Evolutionary conservation across 2,888 invertebrate species (phyloP), one percentile per base, ranked within the genome.

Genomic region (Orthosia incerta): DNA sequence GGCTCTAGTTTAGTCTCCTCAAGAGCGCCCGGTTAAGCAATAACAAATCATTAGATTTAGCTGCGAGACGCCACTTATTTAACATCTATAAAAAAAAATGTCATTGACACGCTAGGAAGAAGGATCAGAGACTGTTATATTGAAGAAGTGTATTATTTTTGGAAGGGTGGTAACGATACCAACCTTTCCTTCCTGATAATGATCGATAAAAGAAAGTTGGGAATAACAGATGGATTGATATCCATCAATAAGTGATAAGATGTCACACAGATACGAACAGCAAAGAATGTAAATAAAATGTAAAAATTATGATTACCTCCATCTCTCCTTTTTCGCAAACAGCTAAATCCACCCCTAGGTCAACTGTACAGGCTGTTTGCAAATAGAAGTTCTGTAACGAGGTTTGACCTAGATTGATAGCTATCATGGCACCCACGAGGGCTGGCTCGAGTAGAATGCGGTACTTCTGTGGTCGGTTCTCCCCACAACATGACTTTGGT

Each of bases 311-410:
- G 3, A 26, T 68, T 83, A 81, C 81, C 81, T 81, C 81, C 81
- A 81, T 79, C 0, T 79, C 94, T 7, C 95, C 95, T 79, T 97
- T 97, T 72, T 97, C 96, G 88, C 98, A 98, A 7, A 98, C 96
- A 84, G 97, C 96, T 60, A 96, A 94, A 3, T 97, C 91, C 84
- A 97, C 97, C 0, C 94, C 96, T 76, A 98, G 93, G 89, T 98
- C 98, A 9, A 98, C 97, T 46, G 97, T 95, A 86, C 98, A 98
- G 0, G 98, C 98, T 85, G 98, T 98, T 86, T 97, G 97, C 76
- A 98, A 93, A 89, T 97, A 98, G 71, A 98, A 95, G 91, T 98
- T 98, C 90, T 98, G 98, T 18, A 98, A 96, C 13, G 98, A 97
- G n/a, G 98, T 95, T 85, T 97, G 97, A 1, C 97, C 97, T 20